A percentile compares a stretch with the other conserved stretches of the same genome.
Evolutionary conservation across 2,797 vertebrate species (phyloP).

Genomic region (Acomys russatus): DNA sequence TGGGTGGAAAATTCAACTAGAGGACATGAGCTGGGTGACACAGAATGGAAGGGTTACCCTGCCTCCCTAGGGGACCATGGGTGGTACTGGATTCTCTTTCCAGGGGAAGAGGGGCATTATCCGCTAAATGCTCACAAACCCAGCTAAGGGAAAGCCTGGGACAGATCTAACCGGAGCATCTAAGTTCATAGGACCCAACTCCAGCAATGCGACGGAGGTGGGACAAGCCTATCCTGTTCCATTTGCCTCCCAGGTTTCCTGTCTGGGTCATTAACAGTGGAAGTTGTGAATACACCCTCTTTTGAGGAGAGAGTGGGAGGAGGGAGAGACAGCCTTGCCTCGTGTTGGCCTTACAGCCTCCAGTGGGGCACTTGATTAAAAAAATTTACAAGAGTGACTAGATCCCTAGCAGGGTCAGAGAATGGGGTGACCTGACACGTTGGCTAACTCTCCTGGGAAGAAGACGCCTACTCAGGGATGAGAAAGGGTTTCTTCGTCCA

Average conservation of each 20-base stretch:
- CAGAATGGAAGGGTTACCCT: background rate
- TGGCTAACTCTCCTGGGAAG: background rate
- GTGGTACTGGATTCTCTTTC: background rate
- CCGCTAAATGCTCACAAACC: background rate
- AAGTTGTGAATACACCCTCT: background rate
- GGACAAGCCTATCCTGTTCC: background rate
- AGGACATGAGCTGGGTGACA: background rate
- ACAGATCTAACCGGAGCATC: background rate
- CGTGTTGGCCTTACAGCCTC: background rate
- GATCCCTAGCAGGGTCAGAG: background rate
- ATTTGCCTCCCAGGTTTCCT: background rate
- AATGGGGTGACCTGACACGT: background rate
- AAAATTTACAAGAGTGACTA: background rate
- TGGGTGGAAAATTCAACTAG: slow-evolving; percentile 10
- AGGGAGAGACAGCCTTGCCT: background rate
- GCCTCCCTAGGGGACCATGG: background rate
- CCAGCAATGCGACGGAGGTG: background rate
- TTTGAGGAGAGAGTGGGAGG: background rate
- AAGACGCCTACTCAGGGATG: background rate
- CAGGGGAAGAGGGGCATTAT: background rate
- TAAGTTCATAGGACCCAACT: background rate
- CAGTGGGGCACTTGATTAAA: background rate
- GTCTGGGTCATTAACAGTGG: background rate
- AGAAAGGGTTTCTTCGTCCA: background rate
- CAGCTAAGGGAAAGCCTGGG: background rate